Percentiles rank a stretch among this genome's conserved stretches.
phyloP scores from a whole-genome alignment of 2,888 invertebrate species.

The Agrochola litura region DNA sequence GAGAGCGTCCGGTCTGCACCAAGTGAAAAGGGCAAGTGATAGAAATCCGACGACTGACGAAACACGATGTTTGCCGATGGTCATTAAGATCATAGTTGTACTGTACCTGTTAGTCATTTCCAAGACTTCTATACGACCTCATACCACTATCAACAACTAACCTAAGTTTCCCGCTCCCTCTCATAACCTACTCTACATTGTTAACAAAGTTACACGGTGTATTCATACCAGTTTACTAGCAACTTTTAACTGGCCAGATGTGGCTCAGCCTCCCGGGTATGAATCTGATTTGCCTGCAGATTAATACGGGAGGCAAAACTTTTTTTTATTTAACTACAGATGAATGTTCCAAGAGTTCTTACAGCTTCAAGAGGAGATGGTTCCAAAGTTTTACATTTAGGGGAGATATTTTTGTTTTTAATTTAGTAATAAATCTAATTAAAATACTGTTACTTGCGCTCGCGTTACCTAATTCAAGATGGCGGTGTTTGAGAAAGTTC shows the following conservation, averaged over 20 bases:
- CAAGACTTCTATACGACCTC: not conserved
- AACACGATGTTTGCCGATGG: too few species aligned
- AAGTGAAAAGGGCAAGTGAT: too few species aligned
- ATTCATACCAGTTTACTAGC: constrained; percentile 86
- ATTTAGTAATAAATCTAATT: constrained; percentile 69
- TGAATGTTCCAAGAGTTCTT: constrained; percentile 66
- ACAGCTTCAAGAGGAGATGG: constrained; percentile 60
- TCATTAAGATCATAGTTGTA: too few species aligned
- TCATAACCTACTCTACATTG: constrained; percentile 66
- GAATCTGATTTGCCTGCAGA: constrained; percentile 87
- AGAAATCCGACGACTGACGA: too few species aligned
- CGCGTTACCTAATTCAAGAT: constrained; percentile 61
- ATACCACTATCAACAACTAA: not conserved
- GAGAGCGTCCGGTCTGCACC: too few species aligned
- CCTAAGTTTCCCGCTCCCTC: constrained; percentile 45
- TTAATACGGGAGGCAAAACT: constrained; percentile 81
- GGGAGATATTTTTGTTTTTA: constrained; percentile 63
- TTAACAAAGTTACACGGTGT: constrained; percentile 86
- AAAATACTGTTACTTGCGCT: constrained; percentile 61
- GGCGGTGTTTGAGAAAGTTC: constrained; percentile 50
- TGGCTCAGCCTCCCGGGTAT: constrained; percentile 81
- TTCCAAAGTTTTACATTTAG: constrained; percentile 64
- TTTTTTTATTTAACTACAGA: constrained; percentile 75
- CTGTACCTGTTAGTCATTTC: not conserved
- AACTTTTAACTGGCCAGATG: constrained; percentile 90